Evolutionary conservation across 2,113 vertebrate species (phyloP).

Genomic region (Solenodon paradoxus): DNA sequence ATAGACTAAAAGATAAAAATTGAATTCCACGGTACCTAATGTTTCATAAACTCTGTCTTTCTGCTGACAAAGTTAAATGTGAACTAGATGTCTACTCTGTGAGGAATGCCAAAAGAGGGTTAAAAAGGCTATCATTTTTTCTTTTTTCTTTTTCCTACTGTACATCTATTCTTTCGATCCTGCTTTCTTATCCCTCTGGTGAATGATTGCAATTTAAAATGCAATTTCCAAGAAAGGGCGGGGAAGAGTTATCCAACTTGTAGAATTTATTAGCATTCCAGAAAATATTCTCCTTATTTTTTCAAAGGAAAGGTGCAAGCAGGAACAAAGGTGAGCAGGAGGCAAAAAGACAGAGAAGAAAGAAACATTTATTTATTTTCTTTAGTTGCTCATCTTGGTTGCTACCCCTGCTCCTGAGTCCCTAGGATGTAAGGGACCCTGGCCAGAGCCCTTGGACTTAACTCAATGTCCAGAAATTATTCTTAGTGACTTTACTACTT

Average conservation of each 20-base stretch:
- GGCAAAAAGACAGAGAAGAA: too few species aligned
- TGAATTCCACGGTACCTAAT: not conserved
- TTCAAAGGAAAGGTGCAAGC: too few species aligned
- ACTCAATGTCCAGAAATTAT: too few species aligned
- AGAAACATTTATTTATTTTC: too few species aligned
- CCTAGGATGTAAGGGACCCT: too few species aligned
- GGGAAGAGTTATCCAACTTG: not conserved
- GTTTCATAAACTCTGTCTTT: not conserved
- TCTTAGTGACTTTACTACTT: not conserved
- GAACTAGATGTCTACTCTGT: not conserved
- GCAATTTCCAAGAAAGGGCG: not conserved
- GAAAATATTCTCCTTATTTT: too few species aligned
- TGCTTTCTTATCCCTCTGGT: not conserved
- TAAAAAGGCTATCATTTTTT: not conserved
- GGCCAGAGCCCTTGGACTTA: too few species aligned
- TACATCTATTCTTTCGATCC: not conserved
- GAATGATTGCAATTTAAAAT: constrained; percentile 30
- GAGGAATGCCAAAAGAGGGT: not conserved
- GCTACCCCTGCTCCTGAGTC: too few species aligned
- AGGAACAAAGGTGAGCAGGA: too few species aligned
- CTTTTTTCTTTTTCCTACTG: not conserved
- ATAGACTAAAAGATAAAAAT: not conserved
- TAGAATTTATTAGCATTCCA: not conserved
- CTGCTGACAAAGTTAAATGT: not conserved
- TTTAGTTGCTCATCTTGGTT: too few species aligned